Evolutionary conservation across 2,888 invertebrate species (phyloP), one percentile per base, ranked within the genome.

Genomic region (Chaetoderma sp.): DNA sequence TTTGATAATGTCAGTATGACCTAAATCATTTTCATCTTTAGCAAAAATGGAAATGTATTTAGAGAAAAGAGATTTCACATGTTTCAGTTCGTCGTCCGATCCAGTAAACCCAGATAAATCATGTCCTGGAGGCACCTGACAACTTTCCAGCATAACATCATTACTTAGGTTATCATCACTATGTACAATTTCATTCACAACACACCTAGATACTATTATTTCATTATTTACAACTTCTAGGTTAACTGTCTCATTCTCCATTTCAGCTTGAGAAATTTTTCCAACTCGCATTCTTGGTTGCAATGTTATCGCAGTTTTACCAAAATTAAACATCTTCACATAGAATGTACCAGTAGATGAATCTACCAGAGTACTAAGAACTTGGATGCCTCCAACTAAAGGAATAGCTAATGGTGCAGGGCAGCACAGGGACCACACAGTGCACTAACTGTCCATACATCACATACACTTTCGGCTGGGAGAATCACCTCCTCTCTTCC

Each of bases 21-120:
- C 71, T 8, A 71, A 5, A 44, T 71, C 71, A 21, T 65, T 63
- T 42, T 52, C 59, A 33, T 30, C 30, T 8, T 54, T 10, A 30
- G 30, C 39, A 45, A 66, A 66, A 45, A 67, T 18, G 59, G 8
- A 18, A 6, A 16, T 10, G 45, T 58, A 30, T 10, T n/a, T 13
- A 13, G 21, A 36, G n/a, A 56, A 56, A 6, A 56, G 36, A 16
- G n/a, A 33, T 27, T 52, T 33, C n/a, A 33, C 52, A 28, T 33
- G 28, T 18, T 25, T 25, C n/a, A n/a, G 28, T 33, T 52, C 52
- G 8, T 2, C 30, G 13, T 8, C 8, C 32, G 52, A 18, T 13
- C 28, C 52, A 32, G 28, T 28, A 28, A 52, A 52, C 16, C 32
- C 52, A 4, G 8, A n/a, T 13, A 52, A 52, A 30, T 52, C 28